Evolutionary conservation across 2,888 invertebrate genomes (phyloP).

Genomic region (Drosophila prostipennis): DNA sequence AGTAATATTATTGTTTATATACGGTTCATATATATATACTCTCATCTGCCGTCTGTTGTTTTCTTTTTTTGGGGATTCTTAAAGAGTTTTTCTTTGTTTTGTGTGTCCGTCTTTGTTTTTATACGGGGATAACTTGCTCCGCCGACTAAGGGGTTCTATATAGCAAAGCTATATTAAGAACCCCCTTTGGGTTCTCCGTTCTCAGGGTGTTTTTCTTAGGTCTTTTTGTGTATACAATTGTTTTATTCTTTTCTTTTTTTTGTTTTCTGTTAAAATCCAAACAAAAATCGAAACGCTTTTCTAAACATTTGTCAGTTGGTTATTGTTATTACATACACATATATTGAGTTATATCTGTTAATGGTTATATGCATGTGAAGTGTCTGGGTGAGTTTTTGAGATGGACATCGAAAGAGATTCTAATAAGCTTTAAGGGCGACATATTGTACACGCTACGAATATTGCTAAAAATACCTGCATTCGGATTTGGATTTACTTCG

Average conservation of each 20-base stretch:
- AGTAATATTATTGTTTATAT: constrained; percentile 83
- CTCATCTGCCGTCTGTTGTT: constrained; percentile 45
- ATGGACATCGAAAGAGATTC: constrained; percentile 50
- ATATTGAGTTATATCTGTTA: constrained; percentile 44
- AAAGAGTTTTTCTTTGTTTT: constrained; percentile 15
- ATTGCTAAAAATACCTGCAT: constrained; percentile 76
- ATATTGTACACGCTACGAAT: constrained; percentile 74
- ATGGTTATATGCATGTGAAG: constrained; percentile 74
- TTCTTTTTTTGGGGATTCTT: constrained; percentile 25
- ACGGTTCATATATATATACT: constrained; percentile 77
- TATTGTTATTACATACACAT: constrained; percentile 46
- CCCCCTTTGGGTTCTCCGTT: neutral
- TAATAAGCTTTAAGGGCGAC: constrained; percentile 65
- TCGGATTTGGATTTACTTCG: constrained; percentile 22
- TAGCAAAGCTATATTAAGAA: neutral
- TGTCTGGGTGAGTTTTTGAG: constrained; percentile 38
- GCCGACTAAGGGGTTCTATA: neutral
- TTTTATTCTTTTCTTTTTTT: constrained; percentile 33
- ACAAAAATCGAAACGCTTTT: constrained; percentile 52
- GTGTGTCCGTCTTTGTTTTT: constrained; percentile 16
- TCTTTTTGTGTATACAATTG: constrained; percentile 41
- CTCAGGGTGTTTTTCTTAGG: constrained; percentile 7
- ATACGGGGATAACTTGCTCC: constrained; percentile 1
- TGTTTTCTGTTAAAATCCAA: constrained; percentile 45
- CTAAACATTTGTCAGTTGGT: constrained; percentile 53